A percentile compares a stretch with the other conserved stretches of the same genome.
Conservation (phyloP, 2,113 vertebrate species). For the Eidolon helvum region DNA sequence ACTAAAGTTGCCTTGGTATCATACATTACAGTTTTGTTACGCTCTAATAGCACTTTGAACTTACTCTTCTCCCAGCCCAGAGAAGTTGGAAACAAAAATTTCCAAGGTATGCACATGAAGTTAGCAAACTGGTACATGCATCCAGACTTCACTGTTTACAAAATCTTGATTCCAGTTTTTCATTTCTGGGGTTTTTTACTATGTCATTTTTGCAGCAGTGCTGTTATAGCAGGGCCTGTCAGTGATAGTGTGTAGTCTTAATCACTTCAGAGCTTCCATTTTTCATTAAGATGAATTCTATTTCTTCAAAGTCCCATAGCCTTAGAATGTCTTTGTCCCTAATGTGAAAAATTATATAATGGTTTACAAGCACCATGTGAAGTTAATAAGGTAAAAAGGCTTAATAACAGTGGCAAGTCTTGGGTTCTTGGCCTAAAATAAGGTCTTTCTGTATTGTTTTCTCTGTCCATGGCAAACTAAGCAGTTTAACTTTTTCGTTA, state of each 20-base stretch:
- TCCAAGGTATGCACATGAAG: neutral
- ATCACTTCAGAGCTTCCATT: slow-evolving; percentile 80
- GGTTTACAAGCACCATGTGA: neutral
- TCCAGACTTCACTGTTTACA: neutral
- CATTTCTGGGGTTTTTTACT: slow-evolving; percentile 74
- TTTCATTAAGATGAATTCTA: slow-evolving; percentile 89
- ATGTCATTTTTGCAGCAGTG: slow-evolving; percentile 90
- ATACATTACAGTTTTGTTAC: neutral
- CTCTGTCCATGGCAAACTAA: neutral
- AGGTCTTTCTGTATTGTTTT: neutral
- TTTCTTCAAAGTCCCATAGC: slow-evolving; percentile 93
- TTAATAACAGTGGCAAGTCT: neutral
- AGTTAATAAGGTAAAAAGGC: neutral
- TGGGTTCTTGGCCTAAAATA: neutral
- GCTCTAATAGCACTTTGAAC: neutral
- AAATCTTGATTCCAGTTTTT: neutral
- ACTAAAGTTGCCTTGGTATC: neutral
- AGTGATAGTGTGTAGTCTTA: slow-evolving; percentile 65
- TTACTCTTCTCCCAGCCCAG: neutral
- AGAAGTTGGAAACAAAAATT: neutral
- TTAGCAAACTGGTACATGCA: neutral
- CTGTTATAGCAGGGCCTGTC: slow-evolving; percentile 89
- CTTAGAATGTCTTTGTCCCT: slow-evolving; percentile 95
- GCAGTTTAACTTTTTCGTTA: neutral
- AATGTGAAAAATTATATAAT: slow-evolving; percentile 11